These are phyloP conservation scores for Typhlomys cinereus DNA, from an alignment of 2,113 vertebrate genomes.

Conservation along the genomic window DNA sequence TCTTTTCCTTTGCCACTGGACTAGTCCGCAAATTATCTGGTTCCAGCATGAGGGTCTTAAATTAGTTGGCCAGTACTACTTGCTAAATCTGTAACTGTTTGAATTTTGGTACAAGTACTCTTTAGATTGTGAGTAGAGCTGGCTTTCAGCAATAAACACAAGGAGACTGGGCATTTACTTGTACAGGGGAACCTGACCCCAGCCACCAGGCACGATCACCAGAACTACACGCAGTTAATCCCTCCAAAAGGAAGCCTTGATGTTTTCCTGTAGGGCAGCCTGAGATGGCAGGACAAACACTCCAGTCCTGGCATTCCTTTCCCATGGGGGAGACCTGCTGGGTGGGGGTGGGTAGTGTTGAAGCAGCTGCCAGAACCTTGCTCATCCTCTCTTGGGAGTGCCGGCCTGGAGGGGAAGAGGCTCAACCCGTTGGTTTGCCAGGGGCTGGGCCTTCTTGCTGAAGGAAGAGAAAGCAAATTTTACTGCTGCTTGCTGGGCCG, in stretches of 20 bases:
- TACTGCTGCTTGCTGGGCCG: background rate
- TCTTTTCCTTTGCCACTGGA: conserved; percentile 5
- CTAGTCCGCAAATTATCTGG: background rate
- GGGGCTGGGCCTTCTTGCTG: background rate
- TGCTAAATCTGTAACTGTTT: background rate
- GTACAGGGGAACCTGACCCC: background rate
- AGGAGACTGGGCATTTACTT: background rate
- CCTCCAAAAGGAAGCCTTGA: background rate
- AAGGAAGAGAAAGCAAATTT: background rate
- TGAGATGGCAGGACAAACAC: background rate
- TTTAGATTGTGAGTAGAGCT: background rate
- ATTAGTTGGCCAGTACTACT: background rate
- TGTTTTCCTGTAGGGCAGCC: background rate
- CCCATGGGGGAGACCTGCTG: background rate
- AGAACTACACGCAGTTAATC: background rate
- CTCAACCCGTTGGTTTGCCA: background rate
- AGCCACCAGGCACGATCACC: too few relatives aligned
- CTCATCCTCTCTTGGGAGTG: background rate
- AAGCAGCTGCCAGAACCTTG: background rate
- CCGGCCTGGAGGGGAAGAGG: background rate
- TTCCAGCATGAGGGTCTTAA: background rate
- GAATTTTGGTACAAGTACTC: conserved; percentile 17
- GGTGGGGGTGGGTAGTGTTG: background rate
- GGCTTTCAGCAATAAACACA: background rate
- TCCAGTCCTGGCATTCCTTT: background rate